phyloP scores from a whole-genome alignment of 2,113 vertebrate genomes.

The Piaya cayana region DNA sequence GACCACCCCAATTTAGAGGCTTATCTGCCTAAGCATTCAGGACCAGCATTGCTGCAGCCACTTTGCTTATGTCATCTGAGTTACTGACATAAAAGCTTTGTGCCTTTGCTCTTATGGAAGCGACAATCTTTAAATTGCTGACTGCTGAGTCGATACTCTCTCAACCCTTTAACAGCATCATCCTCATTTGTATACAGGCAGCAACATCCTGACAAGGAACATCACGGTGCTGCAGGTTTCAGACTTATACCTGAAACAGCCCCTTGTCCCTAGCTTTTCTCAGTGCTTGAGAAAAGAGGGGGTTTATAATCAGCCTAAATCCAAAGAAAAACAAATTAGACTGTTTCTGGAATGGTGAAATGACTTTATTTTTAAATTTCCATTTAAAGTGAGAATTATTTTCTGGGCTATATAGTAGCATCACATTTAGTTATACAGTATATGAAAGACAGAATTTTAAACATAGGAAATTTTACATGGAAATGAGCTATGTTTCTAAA shows the following conservation, averaged over 20 bases:
- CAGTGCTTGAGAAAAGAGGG: neutral
- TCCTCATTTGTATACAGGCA: neutral
- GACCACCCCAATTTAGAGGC: neutral
- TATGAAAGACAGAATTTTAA: neutral
- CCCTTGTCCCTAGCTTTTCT: neutral
- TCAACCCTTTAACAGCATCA: fast-evolving
- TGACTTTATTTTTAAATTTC: neutral
- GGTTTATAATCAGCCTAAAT: neutral
- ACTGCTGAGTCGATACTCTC: fast-evolving
- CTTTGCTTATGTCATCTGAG: neutral
- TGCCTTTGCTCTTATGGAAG: neutral
- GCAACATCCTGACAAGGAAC: neutral
- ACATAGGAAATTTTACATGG: neutral
- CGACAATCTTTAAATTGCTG: neutral
- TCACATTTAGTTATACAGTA: neutral
- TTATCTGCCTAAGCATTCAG: neutral
- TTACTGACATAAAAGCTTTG: neutral
- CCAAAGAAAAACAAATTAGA: neutral
- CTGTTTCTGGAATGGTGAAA: neutral
- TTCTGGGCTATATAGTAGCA: neutral
- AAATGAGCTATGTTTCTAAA: neutral
- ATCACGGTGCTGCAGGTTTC: neutral
- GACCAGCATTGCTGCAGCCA: neutral
- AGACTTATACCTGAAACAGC: neutral
- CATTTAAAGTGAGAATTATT: neutral